Percentiles rank a stretch among this genome's conserved stretches.
phyloP scores from a whole-genome alignment of 35 echinoderm and acorn worm species.

The Hemicentrotus pulcherrimus region DNA sequence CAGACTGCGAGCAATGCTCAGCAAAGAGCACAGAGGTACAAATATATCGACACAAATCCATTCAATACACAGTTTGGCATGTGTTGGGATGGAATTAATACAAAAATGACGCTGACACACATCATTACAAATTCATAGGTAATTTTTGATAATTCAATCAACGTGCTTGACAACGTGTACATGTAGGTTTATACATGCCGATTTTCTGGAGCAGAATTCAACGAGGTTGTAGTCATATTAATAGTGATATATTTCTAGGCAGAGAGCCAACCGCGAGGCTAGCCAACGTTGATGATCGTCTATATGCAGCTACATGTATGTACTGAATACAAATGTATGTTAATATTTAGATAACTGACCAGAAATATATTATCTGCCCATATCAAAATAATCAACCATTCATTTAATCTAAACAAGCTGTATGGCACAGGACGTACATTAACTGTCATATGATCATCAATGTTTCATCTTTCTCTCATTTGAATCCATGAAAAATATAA shows the following conservation, averaged over 20 bases:
- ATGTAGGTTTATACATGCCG: not conserved
- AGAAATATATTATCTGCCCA: not conserved
- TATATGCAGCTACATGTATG: not conserved
- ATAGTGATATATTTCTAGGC: not conserved
- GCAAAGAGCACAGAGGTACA: not conserved
- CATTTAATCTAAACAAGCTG: not conserved
- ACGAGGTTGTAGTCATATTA: not conserved
- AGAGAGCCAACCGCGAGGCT: not conserved
- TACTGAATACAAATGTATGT: not conserved
- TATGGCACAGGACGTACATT: not conserved
- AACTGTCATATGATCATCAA: not conserved
- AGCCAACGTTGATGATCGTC: not conserved
- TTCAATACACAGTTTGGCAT: not conserved
- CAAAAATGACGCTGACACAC: not conserved
- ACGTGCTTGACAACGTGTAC: not conserved
- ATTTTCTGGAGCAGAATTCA: not conserved
- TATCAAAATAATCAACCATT: not conserved
- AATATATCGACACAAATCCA: not conserved
- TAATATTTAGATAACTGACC: not conserved
- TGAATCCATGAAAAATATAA: not conserved
- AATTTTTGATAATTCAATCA: slow-evolving; percentile 15
- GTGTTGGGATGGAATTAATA: not conserved
- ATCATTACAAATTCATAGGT: not conserved
- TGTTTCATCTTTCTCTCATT: not conserved
- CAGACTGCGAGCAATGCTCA: not conserved